Percentiles rank a stretch among this genome's conserved stretches.
Evolutionary conservation across 1,140 invertebrate species (phyloP).

Genomic region (Mylabris phalerata): DNA sequence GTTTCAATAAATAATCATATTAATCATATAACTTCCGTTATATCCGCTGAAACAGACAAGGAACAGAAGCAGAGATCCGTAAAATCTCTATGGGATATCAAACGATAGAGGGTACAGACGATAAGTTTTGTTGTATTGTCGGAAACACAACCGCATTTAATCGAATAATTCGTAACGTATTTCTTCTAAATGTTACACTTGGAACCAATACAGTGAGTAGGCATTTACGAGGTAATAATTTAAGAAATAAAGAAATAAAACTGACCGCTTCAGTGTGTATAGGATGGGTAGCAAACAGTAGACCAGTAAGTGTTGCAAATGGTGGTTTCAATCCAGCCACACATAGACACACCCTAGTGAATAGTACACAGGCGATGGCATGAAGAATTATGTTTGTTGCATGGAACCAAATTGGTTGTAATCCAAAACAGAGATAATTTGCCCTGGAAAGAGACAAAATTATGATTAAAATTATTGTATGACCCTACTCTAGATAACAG

Average conservation of each 20-base stretch:
- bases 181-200: not conserved
- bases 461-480: not conserved
- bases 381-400: constrained; percentile 68
- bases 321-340: constrained; percentile 57
- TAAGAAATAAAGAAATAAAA: constrained; percentile 28
- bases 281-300: constrained; percentile 82
- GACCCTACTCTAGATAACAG: no score
- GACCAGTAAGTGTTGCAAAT: constrained; percentile 59
- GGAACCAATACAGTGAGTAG: constrained; percentile 17
- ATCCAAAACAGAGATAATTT: constrained; percentile 61
- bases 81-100: no score
- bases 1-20: no score
- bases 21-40: no score
- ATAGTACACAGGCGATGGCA: constrained; percentile 60
- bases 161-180: not conserved
- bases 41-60: no score
- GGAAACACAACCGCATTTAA: constrained; percentile 3
- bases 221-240: constrained; percentile 21
- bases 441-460: constrained; percentile 52
- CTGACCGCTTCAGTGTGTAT: constrained; percentile 84
- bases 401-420: constrained; percentile 68
- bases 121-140: no score
- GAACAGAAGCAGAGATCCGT: no score
- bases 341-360: constrained; percentile 58
- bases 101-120: no score